Conservation (phyloP, 2,888 invertebrate species). For the Ochropacha duplaris region DNA sequence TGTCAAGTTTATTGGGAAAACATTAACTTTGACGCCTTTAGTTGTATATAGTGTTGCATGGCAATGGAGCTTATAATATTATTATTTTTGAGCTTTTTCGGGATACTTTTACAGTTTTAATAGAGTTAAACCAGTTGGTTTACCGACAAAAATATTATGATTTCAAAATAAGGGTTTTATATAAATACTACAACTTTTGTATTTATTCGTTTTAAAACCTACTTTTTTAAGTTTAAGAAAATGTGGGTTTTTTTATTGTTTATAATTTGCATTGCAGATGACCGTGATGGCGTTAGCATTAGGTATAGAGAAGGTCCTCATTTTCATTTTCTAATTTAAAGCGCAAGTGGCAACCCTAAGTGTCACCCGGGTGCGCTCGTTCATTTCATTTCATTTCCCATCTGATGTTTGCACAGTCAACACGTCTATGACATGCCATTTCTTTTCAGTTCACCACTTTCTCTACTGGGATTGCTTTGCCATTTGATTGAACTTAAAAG, state of each 20-base stretch:
- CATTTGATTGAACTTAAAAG: conserved; percentile 41
- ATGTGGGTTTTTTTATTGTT: too few relatives aligned
- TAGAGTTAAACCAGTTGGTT: too few relatives aligned
- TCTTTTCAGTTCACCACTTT: conserved; percentile 42
- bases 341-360: conserved; percentile 30
- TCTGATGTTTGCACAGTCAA: conserved; percentile 65
- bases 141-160: too few relatives aligned
- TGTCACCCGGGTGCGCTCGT: conserved; percentile 44
- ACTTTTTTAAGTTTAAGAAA: too few relatives aligned
- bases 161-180: too few relatives aligned
- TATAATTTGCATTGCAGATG: not conserved
- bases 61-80: too few relatives aligned
- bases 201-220: too few relatives aligned
- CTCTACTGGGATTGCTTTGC: conserved; percentile 51
- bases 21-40: not conserved
- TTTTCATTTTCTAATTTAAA: not conserved
- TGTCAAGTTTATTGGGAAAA: conserved; percentile 6
- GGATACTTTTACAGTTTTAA: too few relatives aligned
- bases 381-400: conserved; percentile 70
- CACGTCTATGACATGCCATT: conserved; percentile 43
- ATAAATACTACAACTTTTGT: too few relatives aligned
- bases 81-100: too few relatives aligned
- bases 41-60: not conserved
- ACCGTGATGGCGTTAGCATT: too few relatives aligned
- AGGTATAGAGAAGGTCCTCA: not conserved